Evolutionary conservation across 2,797 vertebrate species (phyloP).

Genomic region (Lophius americanus): DNA sequence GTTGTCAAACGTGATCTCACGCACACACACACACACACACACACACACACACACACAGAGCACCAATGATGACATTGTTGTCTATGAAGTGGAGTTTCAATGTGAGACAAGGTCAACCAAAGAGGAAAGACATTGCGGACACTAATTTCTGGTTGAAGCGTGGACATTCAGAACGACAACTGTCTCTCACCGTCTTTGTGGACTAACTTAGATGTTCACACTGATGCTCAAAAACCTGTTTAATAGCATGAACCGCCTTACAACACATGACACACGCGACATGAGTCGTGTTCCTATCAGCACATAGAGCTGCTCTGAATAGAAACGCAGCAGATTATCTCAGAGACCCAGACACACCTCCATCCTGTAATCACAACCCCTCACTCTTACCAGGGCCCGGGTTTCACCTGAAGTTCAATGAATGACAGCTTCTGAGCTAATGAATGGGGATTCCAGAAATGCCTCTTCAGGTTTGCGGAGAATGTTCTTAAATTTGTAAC

Average conservation of each 20-base stretch:
- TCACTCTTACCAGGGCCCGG: conserved; percentile 59
- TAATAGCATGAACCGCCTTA: conserved; percentile 28
- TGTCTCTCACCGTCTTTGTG: conserved; percentile 21
- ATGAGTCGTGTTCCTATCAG: conserved; percentile 50
- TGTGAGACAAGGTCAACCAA: conserved; percentile 67
- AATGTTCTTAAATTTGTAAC: too few relatives aligned
- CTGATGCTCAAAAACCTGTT: conserved; percentile 23
- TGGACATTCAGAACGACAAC: conserved; percentile 30
- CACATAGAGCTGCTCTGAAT: conserved; percentile 40
- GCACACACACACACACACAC: neutral
- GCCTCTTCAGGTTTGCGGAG: conserved; percentile 4
- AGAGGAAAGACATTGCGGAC: conserved; percentile 56
- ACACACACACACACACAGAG: conserved; percentile 8
- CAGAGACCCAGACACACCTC: conserved; percentile 24
- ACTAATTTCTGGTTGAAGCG: conserved; percentile 65
- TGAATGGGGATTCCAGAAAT: conserved; percentile 27
- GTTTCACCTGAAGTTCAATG: conserved; percentile 45
- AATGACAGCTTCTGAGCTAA: conserved; percentile 45
- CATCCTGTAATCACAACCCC: conserved; percentile 64
- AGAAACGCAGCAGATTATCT: conserved; percentile 51
- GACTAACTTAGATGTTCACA: conserved; percentile 12
- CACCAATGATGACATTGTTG: conserved; percentile 48
- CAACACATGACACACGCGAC: conserved; percentile 31
- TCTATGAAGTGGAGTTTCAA: conserved; percentile 38
- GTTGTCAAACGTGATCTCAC: neutral